Evolutionary conservation across 2,113 vertebrate species (phyloP), one percentile per base, ranked within the genome.

Genomic region (Nothocercus julius): DNA sequence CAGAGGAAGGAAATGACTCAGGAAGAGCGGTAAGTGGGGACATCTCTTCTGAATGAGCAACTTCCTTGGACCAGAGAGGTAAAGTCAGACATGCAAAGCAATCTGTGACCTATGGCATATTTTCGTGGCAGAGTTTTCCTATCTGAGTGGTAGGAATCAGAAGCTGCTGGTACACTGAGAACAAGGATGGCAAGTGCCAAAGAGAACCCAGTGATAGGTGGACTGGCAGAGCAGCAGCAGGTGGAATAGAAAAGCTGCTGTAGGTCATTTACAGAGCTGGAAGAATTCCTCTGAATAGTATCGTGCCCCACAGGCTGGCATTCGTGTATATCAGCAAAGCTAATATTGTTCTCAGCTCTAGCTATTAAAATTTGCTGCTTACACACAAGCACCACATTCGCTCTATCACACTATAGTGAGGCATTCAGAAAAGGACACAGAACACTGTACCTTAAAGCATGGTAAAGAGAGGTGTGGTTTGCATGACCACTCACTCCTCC

Each of bases 401-500:
- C 61, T 40, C 70, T n/a, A 21, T 34, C 66, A 1, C 73, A n/a
- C 53, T 28, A 17, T 2, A 40, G 45, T 1, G 5, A 61, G 61
- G 47, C 72, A 25, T 19, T 30, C 68, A 40, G 4, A 8, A 17
- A 77, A 42, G 49, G 0, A 0, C 7, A n/a, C 59, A 78, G 42
- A 22, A 24, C 21, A 61, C 51, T 28, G 12, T 99, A 99, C 99
- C 99, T 99, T 96, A 99, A 62, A 17, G 99, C 98, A 15, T 94
- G 61, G 87, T 99, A 93, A 69, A 99, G 96, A 68, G 98, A 98
- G 24, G 96, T 63, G 87, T 99, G 99, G 96, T 99, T 99, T 84
- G 97, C 96, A 72, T 99, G 99, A 47, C 99, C 98, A 12, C 99
- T 99, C 88, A 99, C 98, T 90, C 99, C 99, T 63, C 97, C 96